Percentiles rank a stretch among this genome's conserved stretches.
Evolutionary conservation across 2,888 invertebrate genomes (phyloP).

Genomic region (Cheilosia vulpina): DNA sequence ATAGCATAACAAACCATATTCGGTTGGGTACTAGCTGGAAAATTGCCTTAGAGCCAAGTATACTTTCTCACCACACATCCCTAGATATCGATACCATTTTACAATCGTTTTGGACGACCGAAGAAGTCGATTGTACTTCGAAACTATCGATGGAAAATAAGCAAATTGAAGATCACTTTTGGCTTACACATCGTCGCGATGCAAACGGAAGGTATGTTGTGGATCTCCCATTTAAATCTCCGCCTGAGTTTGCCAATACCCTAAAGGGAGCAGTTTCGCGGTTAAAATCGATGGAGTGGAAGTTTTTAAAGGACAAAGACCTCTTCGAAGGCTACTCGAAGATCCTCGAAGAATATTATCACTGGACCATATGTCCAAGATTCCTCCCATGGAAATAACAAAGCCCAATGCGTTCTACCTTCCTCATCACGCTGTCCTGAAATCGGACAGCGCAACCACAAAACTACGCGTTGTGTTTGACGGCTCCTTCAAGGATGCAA

Average conservation of each 20-base stretch:
- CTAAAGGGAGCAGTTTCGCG: constrained; percentile 6
- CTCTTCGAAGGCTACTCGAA: not conserved
- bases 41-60: not conserved
- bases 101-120: constrained; percentile 27
- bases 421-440: constrained; percentile 69
- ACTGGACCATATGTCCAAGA: constrained; percentile 58
- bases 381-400: constrained; percentile 36
- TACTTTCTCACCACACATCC: not conserved
- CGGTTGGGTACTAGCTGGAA: not conserved
- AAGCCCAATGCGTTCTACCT: constrained; percentile 59
- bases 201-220: constrained; percentile 45
- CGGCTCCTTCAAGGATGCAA: constrained; percentile 2
- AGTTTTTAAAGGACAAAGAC: not conserved
- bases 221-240: constrained; percentile 48
- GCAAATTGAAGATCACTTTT: constrained; percentile 44
- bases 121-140: constrained; percentile 14
- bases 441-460: constrained; percentile 61
- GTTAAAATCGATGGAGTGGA: not conserved
- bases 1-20: constrained; percentile 13
- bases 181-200: constrained; percentile 38
- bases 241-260: not conserved
- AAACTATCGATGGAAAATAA: not conserved
- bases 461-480: constrained; percentile 68
- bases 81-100: constrained; percentile 42
- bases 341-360: constrained; percentile 67